phyloP scores from a whole-genome alignment of 2,113 vertebrate genomes.

The Danio rerio region GRCz12tu NC_133184.1:10432501-10433000 shows the following conservation, averaged over 20 bases:
- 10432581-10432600: not conserved
- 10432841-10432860: conserved; percentile 16
- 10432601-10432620: not conserved
- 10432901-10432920: conserved; percentile 3
- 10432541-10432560: too few relatives aligned
- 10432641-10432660: not conserved
- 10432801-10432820: not conserved
- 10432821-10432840: not conserved
- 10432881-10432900: not conserved
- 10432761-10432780: not conserved
- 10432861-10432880: not conserved
- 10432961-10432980: conserved; percentile 34
- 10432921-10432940: not conserved
- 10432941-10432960: not conserved
- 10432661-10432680: too few relatives aligned
- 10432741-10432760: not conserved
- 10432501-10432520: too few relatives aligned
- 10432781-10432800: not conserved
- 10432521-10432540: too few relatives aligned
- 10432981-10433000: conserved; percentile 24
- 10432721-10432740: not conserved
- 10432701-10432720: not conserved
- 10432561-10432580: too few relatives aligned
- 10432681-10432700: not conserved
- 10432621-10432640: not conserved